phyloP scores from a whole-genome alignment of 2,113 vertebrate species.

The Erinaceus europaeus region DNA sequence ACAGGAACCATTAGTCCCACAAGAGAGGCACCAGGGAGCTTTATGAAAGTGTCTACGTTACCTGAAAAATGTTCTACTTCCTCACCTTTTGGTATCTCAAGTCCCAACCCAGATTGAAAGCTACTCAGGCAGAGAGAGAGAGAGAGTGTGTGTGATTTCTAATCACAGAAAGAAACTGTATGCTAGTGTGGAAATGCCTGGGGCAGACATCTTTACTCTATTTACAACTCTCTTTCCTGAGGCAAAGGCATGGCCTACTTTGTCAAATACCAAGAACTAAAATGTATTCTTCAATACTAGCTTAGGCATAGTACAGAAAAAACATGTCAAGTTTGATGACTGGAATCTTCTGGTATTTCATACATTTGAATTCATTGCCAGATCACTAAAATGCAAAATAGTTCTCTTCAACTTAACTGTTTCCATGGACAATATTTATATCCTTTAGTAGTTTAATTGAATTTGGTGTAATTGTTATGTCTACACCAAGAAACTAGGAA shows the following conservation, averaged over 20 bases:
- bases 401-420: neutral
- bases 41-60: neutral
- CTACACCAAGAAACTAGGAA: neutral
- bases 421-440: neutral
- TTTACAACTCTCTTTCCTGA: neutral
- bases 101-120: slow-evolving; percentile 29
- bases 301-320: neutral
- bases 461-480: neutral
- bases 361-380: neutral
- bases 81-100: slow-evolving; percentile 7
- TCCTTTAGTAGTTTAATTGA: neutral
- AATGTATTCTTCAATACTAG: neutral
- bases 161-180: neutral
- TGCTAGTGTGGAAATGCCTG: neutral
- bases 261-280: neutral
- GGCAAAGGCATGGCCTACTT: neutral
- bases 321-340: neutral
- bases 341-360: slow-evolving; percentile 14
- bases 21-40: neutral
- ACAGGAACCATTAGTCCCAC: slow-evolving; percentile 47
- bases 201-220: neutral
- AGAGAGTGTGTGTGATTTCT: neutral
- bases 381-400: slow-evolving; percentile 5
- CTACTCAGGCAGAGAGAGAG: neutral
- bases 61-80: slow-evolving; percentile 48